Evolutionary conservation across 1,140 invertebrate genomes (phyloP), one percentile per base, ranked within the genome.

Genomic region (Rhopalosiphum padi): DNA sequence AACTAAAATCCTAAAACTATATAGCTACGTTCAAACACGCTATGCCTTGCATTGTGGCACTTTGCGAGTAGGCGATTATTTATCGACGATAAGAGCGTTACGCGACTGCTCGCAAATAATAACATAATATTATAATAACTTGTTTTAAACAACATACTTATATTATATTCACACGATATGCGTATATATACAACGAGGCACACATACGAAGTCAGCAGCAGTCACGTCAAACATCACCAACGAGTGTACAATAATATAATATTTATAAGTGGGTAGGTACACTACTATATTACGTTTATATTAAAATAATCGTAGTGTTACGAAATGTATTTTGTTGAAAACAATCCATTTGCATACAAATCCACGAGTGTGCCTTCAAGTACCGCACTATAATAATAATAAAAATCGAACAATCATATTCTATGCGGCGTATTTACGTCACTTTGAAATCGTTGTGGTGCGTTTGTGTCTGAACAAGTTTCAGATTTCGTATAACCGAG

Each of bases 81-180:
- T 87, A 87, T 87, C 85, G 85, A 87, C 60, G 60, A 77, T 77
- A 77, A 77, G 60, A 77, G 60, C 30, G 60, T 77, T 77, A 77
- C 60, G 60, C 60, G 60, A 18, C 30, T 18, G n/a, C 60, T 18
- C 60, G 60, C 60, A 77, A 77, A 77, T 77, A 77, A 77, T 77
- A 77, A 77, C 60, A 77, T 77, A 77, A 77, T 77, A 77, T 77
- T 77, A n/a, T 35, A 77, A 77, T 87, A 87, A 87, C 85, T 43
- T 48, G 85, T 87, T 48, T 48, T 46, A 46, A 87, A 87, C 43
- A 87, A n/a, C 60, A 77, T 77, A 77, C 60, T 77, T n/a, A 77
- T 68, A 68, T 35, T n/a, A 37, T 43, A 46, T 48, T 87, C 85
- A 46, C 30, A 37, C 43, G 35, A 85, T 85, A 85, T 41, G 35